Conservation (phyloP, 2,113 vertebrate species). For the Rhagologus leucostigma region DNA sequence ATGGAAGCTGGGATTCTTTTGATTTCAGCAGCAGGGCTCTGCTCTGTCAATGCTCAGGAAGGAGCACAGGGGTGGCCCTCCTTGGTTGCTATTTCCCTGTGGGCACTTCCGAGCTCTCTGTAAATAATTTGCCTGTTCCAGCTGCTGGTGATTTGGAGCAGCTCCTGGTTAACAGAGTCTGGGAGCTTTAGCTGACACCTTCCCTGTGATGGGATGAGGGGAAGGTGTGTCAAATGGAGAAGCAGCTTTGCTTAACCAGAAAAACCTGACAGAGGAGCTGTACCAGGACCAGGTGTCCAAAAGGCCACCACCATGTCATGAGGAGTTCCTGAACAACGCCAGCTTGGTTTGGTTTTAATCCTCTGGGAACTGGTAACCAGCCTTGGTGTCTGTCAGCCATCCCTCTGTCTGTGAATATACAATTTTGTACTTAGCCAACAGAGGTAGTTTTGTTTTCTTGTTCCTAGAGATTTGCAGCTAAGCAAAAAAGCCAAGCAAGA, state of each 20-base stretch:
- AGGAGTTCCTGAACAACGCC: not conserved
- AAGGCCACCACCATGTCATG: not conserved
- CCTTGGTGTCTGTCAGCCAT: not conserved
- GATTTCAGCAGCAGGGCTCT: not conserved
- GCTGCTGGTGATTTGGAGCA: not conserved
- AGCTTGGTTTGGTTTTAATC: not conserved
- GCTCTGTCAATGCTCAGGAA: accelerated
- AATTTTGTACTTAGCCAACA: not conserved
- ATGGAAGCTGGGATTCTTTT: not conserved
- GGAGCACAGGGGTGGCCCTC: not conserved
- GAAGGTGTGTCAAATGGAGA: not conserved
- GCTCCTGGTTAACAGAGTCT: not conserved
- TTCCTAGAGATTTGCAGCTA: not conserved
- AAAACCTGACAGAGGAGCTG: not conserved
- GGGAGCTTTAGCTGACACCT: not conserved
- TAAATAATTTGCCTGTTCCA: not conserved
- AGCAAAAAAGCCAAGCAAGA: not conserved
- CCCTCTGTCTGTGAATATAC: not conserved
- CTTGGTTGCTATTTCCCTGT: accelerated
- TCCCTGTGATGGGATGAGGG: not conserved
- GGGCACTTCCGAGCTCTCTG: not conserved
- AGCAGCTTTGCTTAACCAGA: not conserved
- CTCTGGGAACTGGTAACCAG: not conserved
- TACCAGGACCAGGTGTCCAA: accelerated
- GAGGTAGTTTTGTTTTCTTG: not conserved